Evolutionary conservation across 1,140 invertebrate genomes (phyloP), one percentile per base, ranked within the genome.

Genomic region (Magallana angulata): DNA sequence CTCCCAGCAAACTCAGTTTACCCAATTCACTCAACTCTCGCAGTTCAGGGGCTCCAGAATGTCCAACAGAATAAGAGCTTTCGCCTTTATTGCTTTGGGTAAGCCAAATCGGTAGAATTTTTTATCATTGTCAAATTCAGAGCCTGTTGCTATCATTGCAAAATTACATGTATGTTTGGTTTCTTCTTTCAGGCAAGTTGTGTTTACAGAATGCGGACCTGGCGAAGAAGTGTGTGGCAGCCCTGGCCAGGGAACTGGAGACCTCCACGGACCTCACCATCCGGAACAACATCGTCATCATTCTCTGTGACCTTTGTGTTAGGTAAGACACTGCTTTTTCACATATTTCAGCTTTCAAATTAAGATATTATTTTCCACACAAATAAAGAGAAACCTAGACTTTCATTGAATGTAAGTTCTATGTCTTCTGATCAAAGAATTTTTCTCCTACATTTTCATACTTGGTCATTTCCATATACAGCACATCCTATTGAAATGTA

Each of bases 251-350:
- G 87, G 94, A 96, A 84, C 91, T 96, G 64, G 96, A 92, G 90
- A 93, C 92, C 1, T 93, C 94, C 0, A 89, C 88, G 4, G 94
- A 96, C 88, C 92, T 95, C 11, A 93, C 95, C 2, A 94, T 96
- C 2, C 95, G 96, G 82, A 96, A 96, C 71, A 97, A 97, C 91
- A 95, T 96, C 8, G 95, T 96, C 7, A 96, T 96, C 90, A 95
- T 96, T 9, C 93, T 97, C 64, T 96, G 96, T 60, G 96, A 97
- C 92, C 94, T 97, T 71, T 96, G 96, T 91, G 92, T 96, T 83
- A 96, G 96, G 95, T 95, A 11, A 16, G 57, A 60, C 36, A 24
- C 2, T 48, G 36, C 36, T 48, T 48, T 2, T 48, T 48, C 36
- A 48, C 36, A 48, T 48, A 48, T 48, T 48, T 48, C 36, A 48